Conservation (phyloP, 2,797 vertebrate genomes). For the Erethizon dorsatum region DNA sequence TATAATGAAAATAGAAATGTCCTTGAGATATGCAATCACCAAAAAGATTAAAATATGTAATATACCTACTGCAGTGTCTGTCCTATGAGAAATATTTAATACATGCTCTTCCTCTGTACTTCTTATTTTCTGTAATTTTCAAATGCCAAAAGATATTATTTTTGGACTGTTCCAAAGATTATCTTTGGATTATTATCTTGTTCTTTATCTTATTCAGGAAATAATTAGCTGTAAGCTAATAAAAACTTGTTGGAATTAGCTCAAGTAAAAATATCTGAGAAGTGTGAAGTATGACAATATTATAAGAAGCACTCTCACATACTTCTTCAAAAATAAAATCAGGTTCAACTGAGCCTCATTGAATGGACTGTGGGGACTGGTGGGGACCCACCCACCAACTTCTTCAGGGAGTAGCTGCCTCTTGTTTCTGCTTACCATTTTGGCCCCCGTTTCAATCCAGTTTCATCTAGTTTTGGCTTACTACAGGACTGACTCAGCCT, state of each 20-base stretch:
- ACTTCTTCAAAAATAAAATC: neutral
- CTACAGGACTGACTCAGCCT: neutral
- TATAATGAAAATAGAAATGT: neutral
- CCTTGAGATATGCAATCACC: neutral
- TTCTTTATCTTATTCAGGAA: constrained; percentile 1
- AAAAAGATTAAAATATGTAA: neutral
- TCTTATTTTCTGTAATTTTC: neutral
- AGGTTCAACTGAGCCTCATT: neutral
- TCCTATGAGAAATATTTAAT: neutral
- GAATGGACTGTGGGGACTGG: neutral
- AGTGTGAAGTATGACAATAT: neutral
- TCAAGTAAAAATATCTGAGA: neutral
- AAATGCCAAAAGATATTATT: neutral
- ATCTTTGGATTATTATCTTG: neutral
- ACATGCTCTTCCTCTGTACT: neutral
- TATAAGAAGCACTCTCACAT: neutral
- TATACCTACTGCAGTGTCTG: neutral
- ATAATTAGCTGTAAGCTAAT: neutral
- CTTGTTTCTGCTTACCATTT: neutral
- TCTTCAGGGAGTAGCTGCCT: neutral
- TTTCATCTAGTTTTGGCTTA: neutral
- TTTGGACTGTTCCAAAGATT: neutral
- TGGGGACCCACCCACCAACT: neutral
- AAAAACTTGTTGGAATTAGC: neutral
- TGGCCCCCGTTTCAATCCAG: neutral